These are phyloP conservation scores for Ariopsis seemanni DNA, from an alignment of 2,113 vertebrate species.

Conservation along the genomic window DNA sequence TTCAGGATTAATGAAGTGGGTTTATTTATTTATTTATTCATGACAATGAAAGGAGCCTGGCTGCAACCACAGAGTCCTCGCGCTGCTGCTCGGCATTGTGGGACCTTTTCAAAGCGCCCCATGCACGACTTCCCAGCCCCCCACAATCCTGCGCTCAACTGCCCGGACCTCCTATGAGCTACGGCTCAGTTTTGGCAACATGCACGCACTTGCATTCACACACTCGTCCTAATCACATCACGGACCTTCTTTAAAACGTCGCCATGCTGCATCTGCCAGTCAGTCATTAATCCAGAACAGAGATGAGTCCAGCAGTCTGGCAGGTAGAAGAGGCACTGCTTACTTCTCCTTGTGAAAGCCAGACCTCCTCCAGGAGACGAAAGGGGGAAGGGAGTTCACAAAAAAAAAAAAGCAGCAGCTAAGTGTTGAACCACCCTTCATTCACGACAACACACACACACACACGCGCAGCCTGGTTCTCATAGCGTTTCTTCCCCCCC, in stretches of 20 bases:
- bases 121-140: slow-evolving; percentile 32
- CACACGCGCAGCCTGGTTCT: slow-evolving; percentile 17
- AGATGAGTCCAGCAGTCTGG: slow-evolving; percentile 6
- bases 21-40: slow-evolving; percentile 59
- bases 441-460: slow-evolving; percentile 46
- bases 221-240: background rate
- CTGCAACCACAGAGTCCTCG: slow-evolving; percentile 35
- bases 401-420: slow-evolving; percentile 60
- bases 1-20: slow-evolving; percentile 53
- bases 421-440: slow-evolving; percentile 59
- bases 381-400: slow-evolving; percentile 59
- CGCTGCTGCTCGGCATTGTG: slow-evolving; percentile 34
- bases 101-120: slow-evolving; percentile 42
- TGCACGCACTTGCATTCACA: background rate
- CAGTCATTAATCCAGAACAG: background rate
- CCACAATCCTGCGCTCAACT: slow-evolving; percentile 33
- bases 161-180: background rate
- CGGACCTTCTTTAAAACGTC: background rate
- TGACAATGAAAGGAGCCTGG: slow-evolving; percentile 46
- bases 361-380: slow-evolving; percentile 12
- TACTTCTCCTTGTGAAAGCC: slow-evolving; percentile 11
- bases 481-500: slow-evolving; percentile 4
- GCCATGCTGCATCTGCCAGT: background rate
- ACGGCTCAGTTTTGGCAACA: background rate
- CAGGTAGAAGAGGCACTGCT: slow-evolving; percentile 1